Base-by-base conservation (phyloP, 2,797 vertebrate genomes). In the Cetoscarus ocellatus region DNA sequence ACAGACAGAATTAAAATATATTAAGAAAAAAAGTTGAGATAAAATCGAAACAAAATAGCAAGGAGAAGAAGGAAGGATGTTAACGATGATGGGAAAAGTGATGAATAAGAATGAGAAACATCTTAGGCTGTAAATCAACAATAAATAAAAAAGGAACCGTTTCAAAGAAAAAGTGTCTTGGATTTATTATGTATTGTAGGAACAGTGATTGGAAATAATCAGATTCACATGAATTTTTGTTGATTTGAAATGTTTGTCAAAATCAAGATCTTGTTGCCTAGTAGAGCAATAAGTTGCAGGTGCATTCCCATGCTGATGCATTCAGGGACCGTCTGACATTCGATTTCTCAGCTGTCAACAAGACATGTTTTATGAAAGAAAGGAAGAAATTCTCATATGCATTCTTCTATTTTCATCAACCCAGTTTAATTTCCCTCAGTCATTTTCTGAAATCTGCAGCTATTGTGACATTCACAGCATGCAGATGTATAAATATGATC, bases 261-360 rank as follows among this genome's bases (percentile, higher is more conserved):
- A 67, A 44, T 4, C 52, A 17, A n/a, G 17, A 68, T 55, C 11
- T 53, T 57, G 58, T 61, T 70, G 48, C 55, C n/a, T 58, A 45
- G 49, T 47, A 42, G 43, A 51, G 35, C 50, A 59, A 48, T 63
- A 53, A 44, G 35, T 67, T 44, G 44, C 76, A 70, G 60, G 19
- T 58, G 70, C 8, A 34, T 6, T 45, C 38, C 15, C 49, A 35
- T 17, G 38, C 17, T 62, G 38, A 0, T 52, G 44, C 59, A 59
- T 61, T 64, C 61, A 55, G 44, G 53, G 35, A 40, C 54, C 36
- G 8, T 42, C 8, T 18, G 17, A 50, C 5, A 13, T 51, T 45
- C n/a, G 17, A 63, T 60, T 67, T 14, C 10, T 61, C 27, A 27
- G 27, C 27, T 27, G 27, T 27, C 27, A 27, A n/a, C n/a, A n/a